A percentile compares a stretch with the other conserved stretches of the same genome.
Evolutionary conservation across 1,140 invertebrate species (phyloP).

Genomic region (Drosophila mayri): DNA sequence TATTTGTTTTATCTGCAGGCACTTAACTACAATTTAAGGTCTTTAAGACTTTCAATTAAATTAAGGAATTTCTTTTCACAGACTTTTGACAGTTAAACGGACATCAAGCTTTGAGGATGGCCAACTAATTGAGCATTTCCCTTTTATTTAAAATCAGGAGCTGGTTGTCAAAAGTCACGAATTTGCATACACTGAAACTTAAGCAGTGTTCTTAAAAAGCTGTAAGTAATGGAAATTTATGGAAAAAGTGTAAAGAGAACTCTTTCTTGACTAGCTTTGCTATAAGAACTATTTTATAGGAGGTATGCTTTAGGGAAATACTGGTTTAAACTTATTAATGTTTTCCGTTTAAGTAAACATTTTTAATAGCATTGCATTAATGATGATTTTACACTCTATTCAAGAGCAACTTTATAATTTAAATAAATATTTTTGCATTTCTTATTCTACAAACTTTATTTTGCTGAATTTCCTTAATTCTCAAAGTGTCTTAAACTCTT

Average conservation of each 20-base stretch:
- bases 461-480: neutral
- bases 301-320: no score
- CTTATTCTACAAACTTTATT: no score
- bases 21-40: neutral
- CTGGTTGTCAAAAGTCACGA: neutral
- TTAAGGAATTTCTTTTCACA: neutral
- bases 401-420: neutral
- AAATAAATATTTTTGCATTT: neutral
- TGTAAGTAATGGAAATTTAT: neutral
- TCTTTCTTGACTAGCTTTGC: neutral
- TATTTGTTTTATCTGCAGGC: neutral
- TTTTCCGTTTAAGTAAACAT: neutral
- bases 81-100: neutral
- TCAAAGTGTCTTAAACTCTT: neutral
- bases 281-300: neutral
- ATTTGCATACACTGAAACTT: neutral
- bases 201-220: no score
- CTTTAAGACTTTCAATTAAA: neutral
- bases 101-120: neutral
- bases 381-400: neutral
- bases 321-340: neutral
- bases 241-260: no score
- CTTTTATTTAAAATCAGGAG: neutral
- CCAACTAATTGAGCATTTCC: constrained; percentile 3
- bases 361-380: neutral